Base-by-base conservation (phyloP, 1,140 invertebrate genomes). In the Aphelinus atriplicis region DNA sequence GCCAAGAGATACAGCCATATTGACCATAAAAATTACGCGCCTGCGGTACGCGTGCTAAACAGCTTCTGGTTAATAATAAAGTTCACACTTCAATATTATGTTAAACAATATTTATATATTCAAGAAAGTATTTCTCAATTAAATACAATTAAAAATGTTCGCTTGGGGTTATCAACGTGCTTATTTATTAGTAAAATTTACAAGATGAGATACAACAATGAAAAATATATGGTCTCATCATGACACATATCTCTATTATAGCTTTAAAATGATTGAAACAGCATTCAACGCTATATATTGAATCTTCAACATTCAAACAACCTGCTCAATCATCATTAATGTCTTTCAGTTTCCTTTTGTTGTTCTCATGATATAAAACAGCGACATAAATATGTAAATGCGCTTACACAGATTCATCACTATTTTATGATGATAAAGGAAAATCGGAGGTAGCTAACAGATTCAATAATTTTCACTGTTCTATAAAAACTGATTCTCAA, bases 121-220 rank as follows among this genome's bases (percentile, higher is more conserved):
- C 26, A 26, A 26, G 26, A 26, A 26, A 26, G 26, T 26, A 26
- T 26, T 26, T 26, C 26, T 26, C 26, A 26, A 26, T 26, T 26
- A 26, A 26, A 26, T 26, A 26, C 26, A 26, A 26, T 26, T 26
- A 26, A 26, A 26, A 26, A 26, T 26, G 26, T 26, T 26, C 26
- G 26, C 26, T 26, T 26, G 26, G 26, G 26, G 26, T 26, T 45
- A 56, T 74, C 45, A 74, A 55, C 55, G 10, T 74, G 50, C 68
- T 57, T 62, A 68, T 74, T 74, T 68, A 67, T 74, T 74, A 61
- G n/a, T 61, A 74, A 74, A 55, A 61, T 68, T 7, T 74, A 74
- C 65, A 74, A 68, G 64, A 61, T 60, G 64, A 60, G 57, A 74
- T 48, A 68, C 45, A 50, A 2, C 42, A 42, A 73, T 60, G 45